Percentiles rank a stretch among this genome's conserved stretches.
Conservation (phyloP, 92 coral and sea anemone species). For the Blastomussa wellsi region DNA sequence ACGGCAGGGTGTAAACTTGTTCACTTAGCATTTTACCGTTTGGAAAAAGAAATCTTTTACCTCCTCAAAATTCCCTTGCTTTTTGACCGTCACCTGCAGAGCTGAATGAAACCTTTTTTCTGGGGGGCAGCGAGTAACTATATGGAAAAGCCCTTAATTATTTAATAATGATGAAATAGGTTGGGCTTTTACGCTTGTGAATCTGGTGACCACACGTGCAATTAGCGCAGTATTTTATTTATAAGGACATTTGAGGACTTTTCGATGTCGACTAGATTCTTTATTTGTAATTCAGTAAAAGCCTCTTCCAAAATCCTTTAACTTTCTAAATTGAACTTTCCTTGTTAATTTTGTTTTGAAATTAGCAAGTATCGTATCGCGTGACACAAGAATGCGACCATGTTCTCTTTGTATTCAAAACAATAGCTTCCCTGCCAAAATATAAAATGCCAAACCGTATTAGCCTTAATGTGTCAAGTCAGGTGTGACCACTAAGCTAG, state of each 20-base stretch:
- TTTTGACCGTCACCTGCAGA: background rate
- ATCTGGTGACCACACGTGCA: background rate
- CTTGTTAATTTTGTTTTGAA: background rate
- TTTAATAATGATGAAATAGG: conserved; percentile 13
- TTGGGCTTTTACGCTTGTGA: background rate
- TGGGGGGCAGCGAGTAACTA: conserved; percentile 1
- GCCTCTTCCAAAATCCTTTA: background rate
- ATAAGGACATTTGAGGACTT: background rate
- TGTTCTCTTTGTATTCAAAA: background rate
- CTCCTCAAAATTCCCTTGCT: background rate
- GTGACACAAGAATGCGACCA: background rate
- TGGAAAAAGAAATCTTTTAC: background rate
- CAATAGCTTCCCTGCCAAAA: background rate
- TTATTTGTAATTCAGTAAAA: background rate
- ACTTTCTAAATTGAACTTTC: background rate
- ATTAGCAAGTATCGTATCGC: background rate
- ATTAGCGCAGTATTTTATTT: background rate
- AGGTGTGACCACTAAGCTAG: background rate
- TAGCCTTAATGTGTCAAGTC: background rate
- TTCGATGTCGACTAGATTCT: background rate
- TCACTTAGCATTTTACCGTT: no score
- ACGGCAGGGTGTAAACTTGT: no score
- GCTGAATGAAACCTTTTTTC: background rate
- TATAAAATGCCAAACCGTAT: background rate
- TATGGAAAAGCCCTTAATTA: conserved; percentile 1